Conservation (phyloP, 2,113 vertebrate genomes). For the Rattus rattus region DNA sequence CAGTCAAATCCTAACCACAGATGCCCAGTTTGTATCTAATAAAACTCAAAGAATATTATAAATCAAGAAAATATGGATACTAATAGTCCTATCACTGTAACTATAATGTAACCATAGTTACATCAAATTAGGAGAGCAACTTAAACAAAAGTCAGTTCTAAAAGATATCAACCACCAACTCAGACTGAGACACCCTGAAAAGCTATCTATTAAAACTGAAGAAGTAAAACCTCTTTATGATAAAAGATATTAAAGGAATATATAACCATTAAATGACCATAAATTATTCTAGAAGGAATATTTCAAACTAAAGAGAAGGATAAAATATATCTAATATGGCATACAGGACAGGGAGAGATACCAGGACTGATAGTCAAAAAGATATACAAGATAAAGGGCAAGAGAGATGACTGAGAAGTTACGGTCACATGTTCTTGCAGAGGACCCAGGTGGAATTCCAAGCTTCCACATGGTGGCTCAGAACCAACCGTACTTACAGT, state of each 20-base stretch:
- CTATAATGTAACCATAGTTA: neutral
- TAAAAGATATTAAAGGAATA: neutral
- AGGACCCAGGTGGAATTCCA: neutral
- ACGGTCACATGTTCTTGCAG: neutral
- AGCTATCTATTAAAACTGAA: neutral
- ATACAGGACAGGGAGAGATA: neutral
- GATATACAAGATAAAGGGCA: neutral
- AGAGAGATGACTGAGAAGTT: neutral
- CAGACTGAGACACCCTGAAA: neutral
- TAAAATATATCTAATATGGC: neutral
- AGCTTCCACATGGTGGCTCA: neutral
- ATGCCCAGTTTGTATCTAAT: neutral
- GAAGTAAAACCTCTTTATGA: neutral
- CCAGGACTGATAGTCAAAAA: neutral
- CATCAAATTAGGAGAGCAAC: neutral
- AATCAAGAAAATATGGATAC: neutral
- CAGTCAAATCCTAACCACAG: neutral
- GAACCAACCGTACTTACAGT: neutral
- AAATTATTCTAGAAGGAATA: neutral
- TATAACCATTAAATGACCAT: neutral
- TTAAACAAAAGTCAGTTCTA: neutral
- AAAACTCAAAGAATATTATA: neutral
- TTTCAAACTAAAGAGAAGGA: neutral
- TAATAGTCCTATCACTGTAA: neutral
- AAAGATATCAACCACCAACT: neutral